Conservation (phyloP, 2,797 vertebrate species). For the Acrossocheilus fasciatus region DNA sequence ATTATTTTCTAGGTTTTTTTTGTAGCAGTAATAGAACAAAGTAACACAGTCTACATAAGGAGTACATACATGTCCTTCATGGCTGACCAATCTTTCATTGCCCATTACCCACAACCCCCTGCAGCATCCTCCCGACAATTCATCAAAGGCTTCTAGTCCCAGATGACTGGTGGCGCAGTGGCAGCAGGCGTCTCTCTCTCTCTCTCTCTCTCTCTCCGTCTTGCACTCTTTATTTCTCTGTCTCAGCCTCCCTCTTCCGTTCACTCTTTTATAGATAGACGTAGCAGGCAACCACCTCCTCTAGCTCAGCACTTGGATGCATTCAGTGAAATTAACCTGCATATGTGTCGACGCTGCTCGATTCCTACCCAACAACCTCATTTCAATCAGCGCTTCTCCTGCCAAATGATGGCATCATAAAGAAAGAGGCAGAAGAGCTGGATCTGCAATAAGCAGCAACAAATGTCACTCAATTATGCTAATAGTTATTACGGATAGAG, state of each 20-base stretch:
- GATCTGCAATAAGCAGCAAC: not conserved
- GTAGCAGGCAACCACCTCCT: conserved; percentile 34
- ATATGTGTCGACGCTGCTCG: conserved; percentile 51
- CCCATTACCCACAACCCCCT: conserved; percentile 53
- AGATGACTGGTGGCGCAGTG: conserved; percentile 59
- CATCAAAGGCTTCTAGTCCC: conserved; percentile 58
- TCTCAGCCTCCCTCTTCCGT: conserved; percentile 32
- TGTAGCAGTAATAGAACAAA: conserved; percentile 28
- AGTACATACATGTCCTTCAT: conserved; percentile 45
- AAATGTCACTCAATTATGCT: not conserved
- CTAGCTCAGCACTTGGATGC: conserved; percentile 48
- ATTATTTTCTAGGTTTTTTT: conserved; percentile 37
- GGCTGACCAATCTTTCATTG: conserved; percentile 50
- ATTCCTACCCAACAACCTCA: conserved; percentile 49
- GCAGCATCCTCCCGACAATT: conserved; percentile 43
- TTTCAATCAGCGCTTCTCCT: conserved; percentile 50
- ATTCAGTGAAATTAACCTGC: conserved; percentile 55
- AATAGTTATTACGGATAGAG: not conserved
- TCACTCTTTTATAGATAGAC: conserved; percentile 34
- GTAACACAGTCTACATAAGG: conserved; percentile 28
- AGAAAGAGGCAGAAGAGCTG: conserved; percentile 4
- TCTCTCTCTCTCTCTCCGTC: not conserved
- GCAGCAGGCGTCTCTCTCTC: conserved; percentile 31
- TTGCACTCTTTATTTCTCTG: conserved; percentile 12
- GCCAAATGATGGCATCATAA: conserved; percentile 31